Evolutionary conservation across 2,113 vertebrate species (phyloP), one percentile per base, ranked within the genome.

Genomic region (Hucho hucho): DNA sequence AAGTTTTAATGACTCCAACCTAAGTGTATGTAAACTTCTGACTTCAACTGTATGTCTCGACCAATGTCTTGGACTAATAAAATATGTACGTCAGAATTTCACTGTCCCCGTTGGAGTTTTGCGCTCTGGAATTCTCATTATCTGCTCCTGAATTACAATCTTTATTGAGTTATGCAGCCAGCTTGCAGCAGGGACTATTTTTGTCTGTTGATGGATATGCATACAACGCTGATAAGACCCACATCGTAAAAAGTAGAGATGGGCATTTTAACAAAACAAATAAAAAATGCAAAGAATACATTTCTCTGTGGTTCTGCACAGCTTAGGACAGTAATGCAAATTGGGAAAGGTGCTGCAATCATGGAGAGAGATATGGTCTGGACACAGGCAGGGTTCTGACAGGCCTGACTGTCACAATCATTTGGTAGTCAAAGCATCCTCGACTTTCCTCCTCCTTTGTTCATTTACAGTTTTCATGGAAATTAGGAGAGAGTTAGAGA

Each of bases 381-480:
- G 79, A 73, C 63, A 69, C 1, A n/a, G 76, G 74, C 70, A 58
- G 71, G 65, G 78, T 20, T 29, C 0, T 70, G 76, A 92, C 87
- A 89, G 80, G 72, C 75, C 80, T 5, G 3, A 73, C 80, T 90
- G 88, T 90, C 59, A 25, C 69, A 1, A 58, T 85, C 81, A 93
- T 93, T 93, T 93, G 90, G 18, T 90, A 92, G 87, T 91, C 92
- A 93, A 92, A 93, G 75, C 75, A 81, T 82, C 25, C 83, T 68
- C 66, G 75, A 84, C 78, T 87, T 89, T 88, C 90, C 88, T 89
- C 82, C 77, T 83, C 85, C 89, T 89, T 90, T 89, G 86, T 89
- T 87, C 89, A 85, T 87, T 84, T 88, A 89, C 87, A 87, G 89
- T 93, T 92, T 91, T 89, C 92, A 92, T 89, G 91, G 87, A 93